These are phyloP conservation scores for Pediacus dermestoides DNA, from an alignment of 2,888 invertebrate genomes.

Conservation along the genomic window DNA sequence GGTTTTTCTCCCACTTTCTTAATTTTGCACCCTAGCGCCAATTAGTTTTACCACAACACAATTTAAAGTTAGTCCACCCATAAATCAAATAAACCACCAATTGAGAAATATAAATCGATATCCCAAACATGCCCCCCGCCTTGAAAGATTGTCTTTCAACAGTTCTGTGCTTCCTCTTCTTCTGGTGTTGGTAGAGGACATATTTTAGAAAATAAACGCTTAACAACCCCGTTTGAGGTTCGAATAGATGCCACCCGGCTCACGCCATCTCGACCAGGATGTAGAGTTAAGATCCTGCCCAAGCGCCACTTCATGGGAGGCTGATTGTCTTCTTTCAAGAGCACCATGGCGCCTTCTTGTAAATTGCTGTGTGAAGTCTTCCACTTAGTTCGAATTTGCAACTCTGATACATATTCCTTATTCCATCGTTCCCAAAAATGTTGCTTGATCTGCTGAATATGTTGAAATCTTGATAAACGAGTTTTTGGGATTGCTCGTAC, in stretches of 20 bases:
- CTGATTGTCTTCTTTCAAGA: conserved; percentile 19
- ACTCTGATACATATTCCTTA: conserved; percentile 14
- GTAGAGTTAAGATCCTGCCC: conserved; percentile 13
- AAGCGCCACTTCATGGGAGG: conserved; percentile 20
- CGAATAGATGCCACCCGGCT: conserved; percentile 9
- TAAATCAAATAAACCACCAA: too few relatives aligned
- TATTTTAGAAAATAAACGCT: conserved; percentile 19
- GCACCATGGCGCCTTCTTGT: conserved; percentile 14
- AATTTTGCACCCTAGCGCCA: too few relatives aligned
- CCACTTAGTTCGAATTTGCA: conserved; percentile 21
- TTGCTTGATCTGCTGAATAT: conserved; percentile 13
- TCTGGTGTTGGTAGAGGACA: conserved; percentile 19
- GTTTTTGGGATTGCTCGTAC: conserved; percentile 8
- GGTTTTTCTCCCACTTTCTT: too few relatives aligned
- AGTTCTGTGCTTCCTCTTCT: too few relatives aligned
- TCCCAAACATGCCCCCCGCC: conserved; percentile 13
- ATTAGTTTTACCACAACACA: too few relatives aligned
- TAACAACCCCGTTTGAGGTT: conserved; percentile 15
- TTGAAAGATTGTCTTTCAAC: conserved; percentile 8
- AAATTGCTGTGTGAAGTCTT: conserved; percentile 5
- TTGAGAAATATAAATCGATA: too few relatives aligned
- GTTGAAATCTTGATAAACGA: conserved; percentile 10
- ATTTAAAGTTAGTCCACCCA: too few relatives aligned
- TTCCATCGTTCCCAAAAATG: conserved; percentile 17
- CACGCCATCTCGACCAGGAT: conserved; percentile 14